Evolutionary conservation across 2,888 invertebrate genomes (phyloP).

Genomic region (Rhagium mordax): DNA sequence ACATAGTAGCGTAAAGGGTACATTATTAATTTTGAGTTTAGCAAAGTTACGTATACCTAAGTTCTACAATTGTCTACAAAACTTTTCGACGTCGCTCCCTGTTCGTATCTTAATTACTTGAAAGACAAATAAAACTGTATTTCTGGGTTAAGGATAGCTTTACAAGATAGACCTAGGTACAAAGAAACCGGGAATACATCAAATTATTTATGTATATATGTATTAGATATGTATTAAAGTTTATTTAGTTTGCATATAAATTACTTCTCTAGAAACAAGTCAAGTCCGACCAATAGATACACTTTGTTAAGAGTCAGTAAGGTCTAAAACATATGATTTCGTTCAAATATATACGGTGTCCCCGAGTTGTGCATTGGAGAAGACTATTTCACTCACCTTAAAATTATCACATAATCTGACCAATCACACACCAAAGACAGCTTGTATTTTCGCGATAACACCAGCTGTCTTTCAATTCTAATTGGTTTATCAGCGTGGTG

Average conservation of each 20-base stretch:
- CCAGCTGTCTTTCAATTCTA: too few relatives aligned
- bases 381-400: too few relatives aligned
- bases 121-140: slow-evolving; percentile 21
- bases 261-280: neutral
- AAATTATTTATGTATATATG: neutral
- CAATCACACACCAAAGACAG: too few relatives aligned
- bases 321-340: too few relatives aligned
- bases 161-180: neutral
- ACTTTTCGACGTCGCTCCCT: neutral
- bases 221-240: neutral
- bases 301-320: too few relatives aligned
- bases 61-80: neutral
- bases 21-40: neutral
- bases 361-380: too few relatives aligned
- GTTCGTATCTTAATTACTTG: slow-evolving; percentile 17
- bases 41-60: neutral
- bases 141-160: neutral
- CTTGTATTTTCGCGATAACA: too few relatives aligned
- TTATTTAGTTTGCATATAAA: neutral
- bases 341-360: too few relatives aligned
- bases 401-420: too few relatives aligned
- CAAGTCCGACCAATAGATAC: too few relatives aligned
- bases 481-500: too few relatives aligned
- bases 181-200: neutral
- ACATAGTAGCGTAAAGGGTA: neutral